phyloP scores from a whole-genome alignment of 2,888 invertebrate species.

The Pollenia amentaria region DNA sequence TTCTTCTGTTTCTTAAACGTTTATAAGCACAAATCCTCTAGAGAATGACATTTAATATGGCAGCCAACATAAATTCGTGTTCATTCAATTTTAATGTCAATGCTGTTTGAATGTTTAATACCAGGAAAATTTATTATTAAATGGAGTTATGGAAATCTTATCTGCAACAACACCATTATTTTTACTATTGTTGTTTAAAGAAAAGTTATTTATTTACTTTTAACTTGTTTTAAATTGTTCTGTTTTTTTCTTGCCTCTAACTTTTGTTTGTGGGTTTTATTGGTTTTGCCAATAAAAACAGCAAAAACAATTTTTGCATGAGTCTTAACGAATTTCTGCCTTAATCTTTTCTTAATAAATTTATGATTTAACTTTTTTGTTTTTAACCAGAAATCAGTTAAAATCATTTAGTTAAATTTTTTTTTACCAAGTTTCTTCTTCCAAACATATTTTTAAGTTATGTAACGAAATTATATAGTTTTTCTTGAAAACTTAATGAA shows the following conservation, averaged over 20 bases:
- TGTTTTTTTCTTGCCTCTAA: neutral
- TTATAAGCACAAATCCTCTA: slow-evolving; percentile 9
- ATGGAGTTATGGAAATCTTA: neutral
- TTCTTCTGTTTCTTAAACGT: slow-evolving; percentile 26
- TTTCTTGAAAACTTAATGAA: no score
- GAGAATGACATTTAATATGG: slow-evolving; percentile 49
- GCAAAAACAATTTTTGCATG: neutral
- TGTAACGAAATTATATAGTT: no score
- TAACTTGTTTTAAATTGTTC: neutral
- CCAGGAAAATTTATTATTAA: neutral
- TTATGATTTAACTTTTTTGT: neutral
- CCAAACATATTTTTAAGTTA: no score
- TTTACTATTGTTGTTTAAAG: neutral
- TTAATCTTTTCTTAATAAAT: slow-evolving; percentile 1
- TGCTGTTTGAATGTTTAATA: neutral
- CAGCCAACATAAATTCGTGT: neutral
- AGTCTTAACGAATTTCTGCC: neutral
- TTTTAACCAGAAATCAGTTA: neutral
- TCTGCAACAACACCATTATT: neutral
- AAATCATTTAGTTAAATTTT: neutral
- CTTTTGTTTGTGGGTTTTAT: slow-evolving; percentile 18
- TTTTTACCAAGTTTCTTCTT: neutral
- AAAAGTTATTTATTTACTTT: slow-evolving; percentile 29
- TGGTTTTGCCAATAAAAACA: neutral
- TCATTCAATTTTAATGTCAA: neutral